phyloP scores from a whole-genome alignment of 2,888 invertebrate species.

The Yponomeuta malinellus region DNA sequence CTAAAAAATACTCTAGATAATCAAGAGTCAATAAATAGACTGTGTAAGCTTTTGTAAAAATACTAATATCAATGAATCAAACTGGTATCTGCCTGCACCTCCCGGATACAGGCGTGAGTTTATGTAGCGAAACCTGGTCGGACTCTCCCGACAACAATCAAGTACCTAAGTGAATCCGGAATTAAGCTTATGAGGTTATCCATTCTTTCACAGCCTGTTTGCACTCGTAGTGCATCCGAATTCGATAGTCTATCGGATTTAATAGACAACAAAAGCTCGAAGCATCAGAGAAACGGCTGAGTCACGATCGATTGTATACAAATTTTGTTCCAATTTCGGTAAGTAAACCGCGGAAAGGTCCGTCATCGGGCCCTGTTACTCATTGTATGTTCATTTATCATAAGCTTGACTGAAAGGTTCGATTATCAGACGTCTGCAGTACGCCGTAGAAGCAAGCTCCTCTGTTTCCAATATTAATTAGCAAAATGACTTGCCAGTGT shows the following conservation, averaged over 20 bases:
- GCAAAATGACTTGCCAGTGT: not conserved
- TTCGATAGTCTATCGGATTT: not conserved
- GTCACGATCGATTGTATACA: conserved; percentile 12
- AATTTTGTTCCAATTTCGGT: conserved; percentile 12
- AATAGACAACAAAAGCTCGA: not conserved
- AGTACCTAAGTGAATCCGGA: too few relatives aligned
- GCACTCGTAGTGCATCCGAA: too few relatives aligned
- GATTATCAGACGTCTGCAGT: not conserved
- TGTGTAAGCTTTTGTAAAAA: too few relatives aligned
- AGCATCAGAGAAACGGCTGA: not conserved
- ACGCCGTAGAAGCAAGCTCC: not conserved
- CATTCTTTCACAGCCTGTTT: too few relatives aligned
- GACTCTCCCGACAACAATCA: too few relatives aligned
- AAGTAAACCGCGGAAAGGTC: conserved; percentile 3
- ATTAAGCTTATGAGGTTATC: too few relatives aligned
- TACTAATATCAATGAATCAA: too few relatives aligned
- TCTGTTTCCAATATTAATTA: not conserved
- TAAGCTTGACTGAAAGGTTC: not conserved
- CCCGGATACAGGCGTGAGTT: too few relatives aligned
- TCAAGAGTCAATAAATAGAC: too few relatives aligned
- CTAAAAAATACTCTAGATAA: too few relatives aligned
- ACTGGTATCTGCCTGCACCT: too few relatives aligned
- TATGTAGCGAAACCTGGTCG: too few relatives aligned
- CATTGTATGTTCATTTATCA: not conserved
- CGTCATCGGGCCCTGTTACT: conserved; percentile 8